Evolutionary conservation across 2,113 vertebrate species (phyloP).

Genomic region (Dipodomys merriami): DNA sequence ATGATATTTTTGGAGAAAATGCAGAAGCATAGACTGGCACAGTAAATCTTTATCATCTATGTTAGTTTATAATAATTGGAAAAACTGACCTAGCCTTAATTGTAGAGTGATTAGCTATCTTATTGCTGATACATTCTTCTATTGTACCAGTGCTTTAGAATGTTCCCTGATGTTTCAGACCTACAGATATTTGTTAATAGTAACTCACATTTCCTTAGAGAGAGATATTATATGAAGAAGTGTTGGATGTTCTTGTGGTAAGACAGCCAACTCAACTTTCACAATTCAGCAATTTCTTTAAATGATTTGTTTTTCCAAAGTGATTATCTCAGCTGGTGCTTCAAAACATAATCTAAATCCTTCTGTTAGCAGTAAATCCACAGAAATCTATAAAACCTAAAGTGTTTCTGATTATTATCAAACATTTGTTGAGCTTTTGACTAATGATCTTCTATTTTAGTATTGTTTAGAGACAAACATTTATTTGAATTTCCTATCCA

Average conservation of each 20-base stretch:
- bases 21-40: conserved; percentile 19
- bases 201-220: conserved; percentile 42
- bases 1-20: conserved; percentile 54
- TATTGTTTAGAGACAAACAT: conserved; percentile 35
- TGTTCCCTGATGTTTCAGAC: conserved; percentile 30
- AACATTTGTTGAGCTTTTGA: conserved; percentile 59
- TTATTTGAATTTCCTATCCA: conserved; percentile 35
- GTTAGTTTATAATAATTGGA: conserved; percentile 43
- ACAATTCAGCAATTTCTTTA: conserved; percentile 63
- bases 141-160: conserved; percentile 1
- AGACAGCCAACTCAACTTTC: conserved; percentile 52
- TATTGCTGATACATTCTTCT: conserved; percentile 47
- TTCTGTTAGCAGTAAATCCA: conserved; percentile 61
- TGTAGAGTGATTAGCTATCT: conserved; percentile 40
- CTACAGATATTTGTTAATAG: background rate
- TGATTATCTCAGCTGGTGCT: conserved; percentile 65
- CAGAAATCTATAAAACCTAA: conserved; percentile 63
- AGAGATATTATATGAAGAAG: conserved; percentile 31
- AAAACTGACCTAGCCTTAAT: conserved; percentile 55
- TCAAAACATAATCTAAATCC: conserved; percentile 60
- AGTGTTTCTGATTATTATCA: conserved; percentile 56
- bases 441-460: conserved; percentile 23
- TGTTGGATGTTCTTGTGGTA: conserved; percentile 7
- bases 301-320: conserved; percentile 57
- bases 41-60: conserved; percentile 49